Conservation (phyloP, 2,888 invertebrate genomes). For the Acanthoscelides obtectus region DNA sequence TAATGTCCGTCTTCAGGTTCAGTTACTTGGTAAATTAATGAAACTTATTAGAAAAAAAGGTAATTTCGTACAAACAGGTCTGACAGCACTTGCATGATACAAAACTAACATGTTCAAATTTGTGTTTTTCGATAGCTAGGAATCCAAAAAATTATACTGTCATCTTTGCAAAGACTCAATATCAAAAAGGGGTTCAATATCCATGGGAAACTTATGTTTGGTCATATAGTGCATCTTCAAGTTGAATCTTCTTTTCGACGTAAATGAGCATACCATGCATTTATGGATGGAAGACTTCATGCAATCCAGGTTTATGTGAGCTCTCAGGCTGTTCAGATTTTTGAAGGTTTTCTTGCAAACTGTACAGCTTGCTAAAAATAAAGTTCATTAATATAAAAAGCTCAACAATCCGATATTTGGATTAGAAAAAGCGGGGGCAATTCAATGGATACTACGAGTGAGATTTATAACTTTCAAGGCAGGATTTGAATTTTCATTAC, state of each 20-base stretch:
- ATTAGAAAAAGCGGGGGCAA: not conserved
- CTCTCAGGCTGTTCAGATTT: slow-evolving; percentile 33
- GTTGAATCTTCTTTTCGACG: slow-evolving; percentile 31
- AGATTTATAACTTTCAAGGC: too few relatives aligned
- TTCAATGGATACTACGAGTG: too few relatives aligned
- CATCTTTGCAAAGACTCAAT: not conserved
- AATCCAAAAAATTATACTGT: not conserved
- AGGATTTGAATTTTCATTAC: too few relatives aligned
- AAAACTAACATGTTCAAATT: not conserved
- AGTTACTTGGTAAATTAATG: too few relatives aligned
- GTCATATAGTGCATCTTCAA: slow-evolving; percentile 32
- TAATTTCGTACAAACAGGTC: too few relatives aligned
- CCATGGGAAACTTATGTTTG: slow-evolving; percentile 26
- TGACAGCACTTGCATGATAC: not conserved
- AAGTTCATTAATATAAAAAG: not conserved
- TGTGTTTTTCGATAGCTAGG: not conserved
- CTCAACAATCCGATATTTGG: not conserved
- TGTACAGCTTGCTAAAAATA: slow-evolving; percentile 22
- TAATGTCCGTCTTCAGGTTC: too few relatives aligned
- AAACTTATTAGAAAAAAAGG: too few relatives aligned
- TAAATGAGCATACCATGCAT: slow-evolving; percentile 28
- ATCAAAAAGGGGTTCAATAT: slow-evolving; percentile 11
- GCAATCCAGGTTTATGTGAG: slow-evolving; percentile 35
- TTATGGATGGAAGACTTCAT: slow-evolving; percentile 21
- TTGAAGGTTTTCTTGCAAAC: slow-evolving; percentile 36